Base-by-base conservation (phyloP, 2,888 invertebrate species). In the Acronicta alni region DNA sequence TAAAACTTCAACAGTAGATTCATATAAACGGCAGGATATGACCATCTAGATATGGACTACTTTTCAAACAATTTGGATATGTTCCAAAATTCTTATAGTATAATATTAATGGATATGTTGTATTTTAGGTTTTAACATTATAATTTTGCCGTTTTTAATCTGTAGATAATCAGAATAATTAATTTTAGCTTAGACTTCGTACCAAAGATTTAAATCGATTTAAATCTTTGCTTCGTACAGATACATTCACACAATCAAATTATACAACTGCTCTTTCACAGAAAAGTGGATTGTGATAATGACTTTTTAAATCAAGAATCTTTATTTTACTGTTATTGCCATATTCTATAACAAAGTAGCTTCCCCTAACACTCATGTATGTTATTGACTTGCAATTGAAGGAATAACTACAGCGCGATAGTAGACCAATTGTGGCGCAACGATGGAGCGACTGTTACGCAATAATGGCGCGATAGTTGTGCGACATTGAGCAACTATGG, bases 21-120 rank as follows among this genome's bases (percentile, higher is more conserved):
- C 38, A 49, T 75, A 69, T 14, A 75, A 75, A 75, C 49, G 72
- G 69, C 69, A 75, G 69, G 76, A 72, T 75, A 72, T 75, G 72
- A 56, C 8, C 43, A 43, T 46, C 48, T 60, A 64, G 59, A 59
- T 70, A 70, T 61, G 52, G 20, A 54, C 54, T 72, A 53, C 14
- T 2, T 35, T 35, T 42, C 26, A 44, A 23, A 59, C 26, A 23
- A 45, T 54, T 47, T 51, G 39, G 69, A 73, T 73, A 69, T 72
- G 73, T 59, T 26, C 52, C 43, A 37, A 61, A 57, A 46, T 39
- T 47, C 16, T 47, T 54, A 17, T 54, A n/a, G 6, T n/a, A 42
- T 51, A 54, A 41, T 38, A 51, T n/a, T 39, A 35, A n/a, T 23
- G 17, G 72, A 63, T 71, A 72, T 56, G 72, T 35, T 49, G 4